These are phyloP conservation scores for Propithecus deckenii DNA, from an alignment of 2,797 vertebrate species.

Conservation along the genomic window DNA sequence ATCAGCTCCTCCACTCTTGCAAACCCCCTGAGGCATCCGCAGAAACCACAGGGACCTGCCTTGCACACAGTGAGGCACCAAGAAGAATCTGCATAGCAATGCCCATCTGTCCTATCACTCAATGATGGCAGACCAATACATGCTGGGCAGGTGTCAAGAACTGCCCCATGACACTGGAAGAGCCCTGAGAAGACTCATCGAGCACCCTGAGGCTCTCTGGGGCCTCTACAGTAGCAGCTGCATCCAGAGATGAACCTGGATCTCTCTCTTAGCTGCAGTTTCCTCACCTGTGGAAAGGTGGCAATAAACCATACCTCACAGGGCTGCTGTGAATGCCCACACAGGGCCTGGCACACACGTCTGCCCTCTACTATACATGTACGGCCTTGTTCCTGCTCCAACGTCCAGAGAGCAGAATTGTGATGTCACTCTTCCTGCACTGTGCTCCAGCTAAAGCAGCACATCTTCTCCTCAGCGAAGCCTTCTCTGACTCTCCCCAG, in stretches of 20 bases:
- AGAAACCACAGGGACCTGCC: background rate
- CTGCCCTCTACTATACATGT: background rate
- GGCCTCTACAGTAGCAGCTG: background rate
- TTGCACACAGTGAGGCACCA: background rate
- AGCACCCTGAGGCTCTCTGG: background rate
- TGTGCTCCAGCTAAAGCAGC: background rate
- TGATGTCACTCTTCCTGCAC: background rate
- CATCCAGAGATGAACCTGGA: background rate
- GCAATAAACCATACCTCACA: fast-evolving
- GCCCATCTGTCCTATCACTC: background rate
- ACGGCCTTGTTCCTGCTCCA: too few species aligned
- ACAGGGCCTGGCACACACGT: fast-evolving
- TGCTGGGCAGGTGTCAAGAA: background rate
- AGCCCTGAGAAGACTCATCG: background rate
- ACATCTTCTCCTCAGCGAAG: background rate
- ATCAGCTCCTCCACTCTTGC: background rate
- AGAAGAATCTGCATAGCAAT: background rate
- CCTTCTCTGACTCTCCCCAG: background rate
- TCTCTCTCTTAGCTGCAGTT: background rate
- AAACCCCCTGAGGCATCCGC: background rate
- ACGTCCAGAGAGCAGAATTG: background rate
- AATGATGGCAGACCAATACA: background rate
- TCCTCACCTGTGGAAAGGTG: background rate
- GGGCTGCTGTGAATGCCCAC: background rate
- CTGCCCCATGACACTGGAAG: background rate